Conservation (phyloP, 2,888 invertebrate species). For the Eremobia ochroleuca region DNA sequence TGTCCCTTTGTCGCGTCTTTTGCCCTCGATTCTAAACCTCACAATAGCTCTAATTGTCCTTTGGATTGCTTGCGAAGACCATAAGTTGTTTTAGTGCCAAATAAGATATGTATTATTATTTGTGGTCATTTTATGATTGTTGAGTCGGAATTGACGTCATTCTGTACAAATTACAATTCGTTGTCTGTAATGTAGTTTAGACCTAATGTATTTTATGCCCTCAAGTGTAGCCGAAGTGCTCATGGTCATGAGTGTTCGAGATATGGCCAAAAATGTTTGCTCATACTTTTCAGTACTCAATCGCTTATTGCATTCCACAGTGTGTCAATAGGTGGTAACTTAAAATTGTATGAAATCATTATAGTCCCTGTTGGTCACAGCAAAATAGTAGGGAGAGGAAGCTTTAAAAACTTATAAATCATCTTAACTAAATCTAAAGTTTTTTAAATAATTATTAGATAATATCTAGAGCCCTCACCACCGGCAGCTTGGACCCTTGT, state of each 20-base stretch:
- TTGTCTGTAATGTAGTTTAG: background rate
- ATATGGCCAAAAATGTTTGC: background rate
- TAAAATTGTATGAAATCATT: too few species aligned
- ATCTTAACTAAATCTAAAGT: too few species aligned
- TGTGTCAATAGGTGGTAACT: too few species aligned
- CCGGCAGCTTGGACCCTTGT: too few species aligned
- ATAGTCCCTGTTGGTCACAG: too few species aligned
- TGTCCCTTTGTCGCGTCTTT: too few species aligned
- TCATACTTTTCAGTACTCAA: background rate
- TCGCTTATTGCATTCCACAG: background rate
- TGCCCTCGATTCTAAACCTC: background rate
- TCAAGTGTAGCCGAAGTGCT: background rate
- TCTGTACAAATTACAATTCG: background rate
- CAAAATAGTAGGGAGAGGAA: too few species aligned
- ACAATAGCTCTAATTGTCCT: background rate
- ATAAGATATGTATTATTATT: background rate
- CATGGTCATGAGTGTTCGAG: too few species aligned
- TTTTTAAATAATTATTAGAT: background rate
- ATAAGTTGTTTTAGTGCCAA: background rate
- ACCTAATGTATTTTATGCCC: background rate
- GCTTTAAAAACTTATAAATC: too few species aligned
- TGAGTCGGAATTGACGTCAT: background rate
- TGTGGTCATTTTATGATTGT: background rate
- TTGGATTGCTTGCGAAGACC: background rate
- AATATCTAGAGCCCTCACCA: background rate